Conservation (phyloP, 2,888 invertebrate species). For the Ischnus inquisitorius region DNA sequence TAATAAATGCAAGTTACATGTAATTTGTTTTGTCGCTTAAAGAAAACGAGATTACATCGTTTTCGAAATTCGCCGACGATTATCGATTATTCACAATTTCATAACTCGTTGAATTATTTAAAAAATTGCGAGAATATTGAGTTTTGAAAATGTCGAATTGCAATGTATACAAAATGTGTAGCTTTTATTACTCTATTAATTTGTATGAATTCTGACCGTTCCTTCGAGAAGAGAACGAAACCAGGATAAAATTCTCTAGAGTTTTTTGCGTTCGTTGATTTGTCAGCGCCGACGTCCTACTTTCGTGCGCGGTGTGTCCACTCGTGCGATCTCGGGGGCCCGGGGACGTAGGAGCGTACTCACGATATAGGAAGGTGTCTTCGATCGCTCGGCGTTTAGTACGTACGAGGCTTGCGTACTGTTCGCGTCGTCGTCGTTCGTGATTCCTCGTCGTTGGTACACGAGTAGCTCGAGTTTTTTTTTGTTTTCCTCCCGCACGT, state of each 20-base stretch:
- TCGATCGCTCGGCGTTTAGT: slow-evolving; percentile 31
- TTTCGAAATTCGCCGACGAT: too few species aligned
- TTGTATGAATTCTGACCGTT: neutral
- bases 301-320: neutral
- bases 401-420: slow-evolving; percentile 23
- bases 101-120: too few species aligned
- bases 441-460: neutral
- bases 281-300: slow-evolving; percentile 10
- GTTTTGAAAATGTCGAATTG: too few species aligned
- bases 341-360: slow-evolving; percentile 13
- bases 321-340: neutral
- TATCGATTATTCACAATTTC: too few species aligned
- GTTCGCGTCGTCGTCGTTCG: slow-evolving; percentile 57
- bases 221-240: neutral
- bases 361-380: slow-evolving; percentile 23
- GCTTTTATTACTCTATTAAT: too few species aligned
- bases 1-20: neutral
- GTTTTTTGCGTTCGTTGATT: neutral
- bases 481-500: slow-evolving; percentile 5
- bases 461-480: neutral
- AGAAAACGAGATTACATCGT: too few species aligned
- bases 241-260: neutral
- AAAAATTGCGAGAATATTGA: too few species aligned
- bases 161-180: too few species aligned
- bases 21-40: too few species aligned